Percentiles rank a stretch among this genome's conserved stretches.
These are phyloP conservation scores for Eupithecia inturbata DNA, from an alignment of 2,888 invertebrate genomes.

Conservation along the genomic window DNA sequence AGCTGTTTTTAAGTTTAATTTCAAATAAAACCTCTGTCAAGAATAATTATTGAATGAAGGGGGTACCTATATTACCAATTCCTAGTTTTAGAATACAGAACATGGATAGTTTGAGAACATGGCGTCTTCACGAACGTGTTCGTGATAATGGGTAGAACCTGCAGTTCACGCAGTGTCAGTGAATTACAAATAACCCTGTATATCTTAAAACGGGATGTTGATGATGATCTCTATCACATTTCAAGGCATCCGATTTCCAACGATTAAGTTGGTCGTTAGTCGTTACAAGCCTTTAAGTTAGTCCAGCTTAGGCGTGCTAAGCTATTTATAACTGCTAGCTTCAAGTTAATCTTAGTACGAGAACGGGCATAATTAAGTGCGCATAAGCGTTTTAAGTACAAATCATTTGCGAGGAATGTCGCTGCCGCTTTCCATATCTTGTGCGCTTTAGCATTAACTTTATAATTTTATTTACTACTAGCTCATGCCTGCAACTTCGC, in stretches of 20 bases:
- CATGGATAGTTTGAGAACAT: no score
- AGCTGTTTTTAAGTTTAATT: no score
- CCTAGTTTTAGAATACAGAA: no score
- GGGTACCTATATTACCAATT: no score
- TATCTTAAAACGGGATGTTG: conserved; percentile 7
- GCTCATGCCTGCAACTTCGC: neutral
- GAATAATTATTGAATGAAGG: no score
- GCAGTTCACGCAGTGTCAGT: no score
- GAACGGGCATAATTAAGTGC: conserved; percentile 32
- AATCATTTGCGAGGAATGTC: conserved; percentile 59
- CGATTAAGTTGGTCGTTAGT: conserved; percentile 27
- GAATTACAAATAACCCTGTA: neutral
- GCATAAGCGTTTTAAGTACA: conserved; percentile 42
- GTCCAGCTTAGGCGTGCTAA: conserved; percentile 16
- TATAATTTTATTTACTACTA: neutral
- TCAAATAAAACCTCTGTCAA: no score
- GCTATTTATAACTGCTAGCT: conserved; percentile 31
- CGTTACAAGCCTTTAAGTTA: conserved; percentile 19
- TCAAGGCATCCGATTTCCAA: conserved; percentile 31
- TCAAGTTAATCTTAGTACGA: conserved; percentile 31
- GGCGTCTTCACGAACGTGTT: no score
- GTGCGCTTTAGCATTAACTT: conserved; percentile 1
- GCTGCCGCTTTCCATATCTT: conserved; percentile 59
- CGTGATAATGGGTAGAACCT: no score
- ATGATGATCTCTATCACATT: conserved; percentile 1